These are phyloP conservation scores for Gouania willdenowi DNA, from an alignment of 2,797 vertebrate genomes.

Conservation along the genomic window DNA sequence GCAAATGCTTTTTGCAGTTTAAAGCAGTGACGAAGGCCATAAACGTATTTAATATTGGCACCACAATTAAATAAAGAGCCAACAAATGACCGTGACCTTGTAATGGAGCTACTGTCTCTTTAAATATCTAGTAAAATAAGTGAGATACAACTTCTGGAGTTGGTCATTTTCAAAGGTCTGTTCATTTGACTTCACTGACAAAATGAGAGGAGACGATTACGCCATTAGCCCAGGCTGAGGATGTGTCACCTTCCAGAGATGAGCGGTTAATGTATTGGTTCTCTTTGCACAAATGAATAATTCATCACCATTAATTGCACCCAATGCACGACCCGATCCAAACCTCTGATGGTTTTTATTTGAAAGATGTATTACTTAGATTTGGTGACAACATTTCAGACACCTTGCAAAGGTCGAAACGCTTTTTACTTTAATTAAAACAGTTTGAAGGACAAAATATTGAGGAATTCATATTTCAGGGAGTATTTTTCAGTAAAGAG, in stretches of 20 bases:
- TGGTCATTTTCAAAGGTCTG: constrained; percentile 27
- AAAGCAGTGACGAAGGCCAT: constrained; percentile 11
- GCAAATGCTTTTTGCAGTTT: constrained; percentile 1
- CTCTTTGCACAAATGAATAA: constrained; percentile 51
- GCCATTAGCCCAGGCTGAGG: constrained; percentile 40
- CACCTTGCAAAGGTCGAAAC: background rate
- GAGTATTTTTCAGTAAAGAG: background rate
- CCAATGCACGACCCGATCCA: constrained; percentile 15
- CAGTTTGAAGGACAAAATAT: background rate
- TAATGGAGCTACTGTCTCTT: constrained; percentile 8
- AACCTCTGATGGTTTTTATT: constrained; percentile 7
- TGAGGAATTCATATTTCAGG: background rate
- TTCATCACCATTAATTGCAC: constrained; percentile 53
- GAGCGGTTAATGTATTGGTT: constrained; percentile 40
- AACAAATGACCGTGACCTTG: constrained; percentile 21
- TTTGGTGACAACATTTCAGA: background rate
- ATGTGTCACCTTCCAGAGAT: constrained; percentile 41
- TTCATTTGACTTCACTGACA: constrained; percentile 38
- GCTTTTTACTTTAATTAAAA: background rate
- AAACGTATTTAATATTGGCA: constrained; percentile 22
- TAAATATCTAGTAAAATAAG: constrained; percentile 14
- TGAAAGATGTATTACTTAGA: background rate
- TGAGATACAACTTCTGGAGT: constrained; percentile 26
- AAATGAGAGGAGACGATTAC: constrained; percentile 49
- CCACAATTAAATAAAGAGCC: constrained; percentile 29